Evolutionary conservation across 1,140 invertebrate species (phyloP).

Genomic region (Trypoxylus dichotomus): DNA sequence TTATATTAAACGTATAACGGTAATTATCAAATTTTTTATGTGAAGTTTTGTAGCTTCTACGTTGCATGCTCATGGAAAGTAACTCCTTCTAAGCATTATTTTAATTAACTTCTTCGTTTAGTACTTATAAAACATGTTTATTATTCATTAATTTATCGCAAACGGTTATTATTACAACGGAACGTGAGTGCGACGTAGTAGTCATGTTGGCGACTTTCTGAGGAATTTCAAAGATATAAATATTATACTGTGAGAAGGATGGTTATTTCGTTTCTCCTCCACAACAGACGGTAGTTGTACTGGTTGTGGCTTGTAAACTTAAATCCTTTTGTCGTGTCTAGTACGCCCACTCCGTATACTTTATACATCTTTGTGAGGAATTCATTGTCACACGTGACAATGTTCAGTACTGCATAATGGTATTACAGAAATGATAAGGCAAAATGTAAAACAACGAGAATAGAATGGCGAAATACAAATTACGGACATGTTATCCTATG

Average conservation of each 20-base stretch:
- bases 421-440: neutral
- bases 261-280: neutral
- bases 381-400: constrained; percentile 23
- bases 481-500: neutral
- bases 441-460: constrained; percentile 2
- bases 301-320: neutral
- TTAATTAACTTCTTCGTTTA: neutral
- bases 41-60: too few relatives aligned
- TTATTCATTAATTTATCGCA: too few relatives aligned
- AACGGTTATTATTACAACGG: neutral
- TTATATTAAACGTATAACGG: too few relatives aligned
- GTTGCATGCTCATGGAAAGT: too few relatives aligned
- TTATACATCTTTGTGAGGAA: constrained; percentile 8
- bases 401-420: constrained; percentile 1
- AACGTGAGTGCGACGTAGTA: neutral
- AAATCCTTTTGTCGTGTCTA: constrained; percentile 15
- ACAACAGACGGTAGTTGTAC: neutral
- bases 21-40: too few relatives aligned
- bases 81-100: neutral
- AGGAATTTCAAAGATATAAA: neutral
- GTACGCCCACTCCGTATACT: neutral
- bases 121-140: neutral
- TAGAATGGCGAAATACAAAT: neutral
- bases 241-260: neutral
- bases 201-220: neutral